Evolutionary conservation across 2,888 invertebrate species (phyloP), one percentile per base, ranked within the genome.

Genomic region (Cataglyphis albicans): DNA sequence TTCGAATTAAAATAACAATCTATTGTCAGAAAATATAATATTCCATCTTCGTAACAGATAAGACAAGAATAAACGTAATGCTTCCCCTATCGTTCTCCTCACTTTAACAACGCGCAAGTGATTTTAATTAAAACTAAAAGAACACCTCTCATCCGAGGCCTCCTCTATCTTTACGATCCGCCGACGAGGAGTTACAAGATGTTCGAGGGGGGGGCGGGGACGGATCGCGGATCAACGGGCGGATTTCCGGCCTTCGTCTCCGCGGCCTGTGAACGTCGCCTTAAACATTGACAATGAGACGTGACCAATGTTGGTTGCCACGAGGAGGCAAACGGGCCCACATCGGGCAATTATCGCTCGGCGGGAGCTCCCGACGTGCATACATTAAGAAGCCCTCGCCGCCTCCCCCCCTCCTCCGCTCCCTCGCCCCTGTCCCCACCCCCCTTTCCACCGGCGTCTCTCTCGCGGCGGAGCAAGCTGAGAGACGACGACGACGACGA

Each of bases 291-390:
- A 93, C 25, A 25, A 25, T 25, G 25, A 25, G 92, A 93, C 91
- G 92, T 91, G 92, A 92, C 90, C 89, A 88, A 87, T 88, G 87
- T 86, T 86, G 84, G 88, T 90, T 90, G 91, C 86, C 87, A 88
- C 88, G 88, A 89, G 74, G 48, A 67, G 55, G 76, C 89, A 90
- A 89, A 25, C 25, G 91, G 90, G 90, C 90, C 91, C 91, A 91
- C 92, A 91, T 92, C 90, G 92, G 93, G 92, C 93, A 93, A 93
- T 93, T 93, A 93, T 93, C 93, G 93, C 92, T 91, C 87, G 86
- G 85, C 90, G 86, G 88, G 88, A 84, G 88, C 87, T 75, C 76
- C 83, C 87, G 88, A 70, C 88, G 87, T 41, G 89, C 90, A 90
- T 88, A 90, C 87, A 90, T 90, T 90, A 91, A 90, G 85, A 84